Evolutionary conservation across 2,888 invertebrate genomes (phyloP), one percentile per base, ranked within the genome.

Genomic region (Hirtodrosophila cameraria): DNA sequence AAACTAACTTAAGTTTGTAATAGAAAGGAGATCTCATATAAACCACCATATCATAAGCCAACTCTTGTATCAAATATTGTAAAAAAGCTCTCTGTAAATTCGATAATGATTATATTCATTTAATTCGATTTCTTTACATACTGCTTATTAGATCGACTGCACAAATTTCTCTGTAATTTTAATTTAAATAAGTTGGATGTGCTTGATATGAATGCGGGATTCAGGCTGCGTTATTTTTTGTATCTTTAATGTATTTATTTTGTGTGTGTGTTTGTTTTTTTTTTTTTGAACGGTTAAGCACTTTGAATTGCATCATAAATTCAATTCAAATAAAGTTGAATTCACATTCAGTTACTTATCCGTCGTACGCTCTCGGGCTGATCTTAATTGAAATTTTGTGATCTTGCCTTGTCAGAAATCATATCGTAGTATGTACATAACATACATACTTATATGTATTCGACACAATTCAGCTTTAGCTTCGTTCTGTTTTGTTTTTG

Each of bases 301-400:
- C 39, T 60, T 71, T 66, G 53, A 73, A 66, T 74, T 63, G 75
- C 65, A 77, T 81, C 78, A 81, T 78, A 75, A 78, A 81, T 77
- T 72, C 72, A 72, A 77, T 77, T 74, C 71, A 80, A 74, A 78
- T 69, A 59, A 75, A 66, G 57, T 72, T 67, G n/a, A 75, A 72
- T 70, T 58, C 81, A 66, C 65, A 78, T 69, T 62, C 62, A 78
- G 69, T 73, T 73, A 67, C 55, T 75, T 75, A 81, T 71, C 39
- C 62, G 31, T 43, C 46, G 68, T 50, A 54, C 53, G n/a, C n/a
- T n/a, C n/a, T 41, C 49, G 70, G 42, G 41, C 67, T 59, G 72
- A 71, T 62, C 82, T 83, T 80, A 75, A 80, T 80, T 83, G 68
- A 77, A 80, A 75, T 71, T 68, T 77, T 75, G 64, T 75, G 75